Percentiles rank a stretch among this genome's conserved stretches.
phyloP scores from a whole-genome alignment of 2,888 invertebrate species.

The Phoenoteleia sp. region DNA sequence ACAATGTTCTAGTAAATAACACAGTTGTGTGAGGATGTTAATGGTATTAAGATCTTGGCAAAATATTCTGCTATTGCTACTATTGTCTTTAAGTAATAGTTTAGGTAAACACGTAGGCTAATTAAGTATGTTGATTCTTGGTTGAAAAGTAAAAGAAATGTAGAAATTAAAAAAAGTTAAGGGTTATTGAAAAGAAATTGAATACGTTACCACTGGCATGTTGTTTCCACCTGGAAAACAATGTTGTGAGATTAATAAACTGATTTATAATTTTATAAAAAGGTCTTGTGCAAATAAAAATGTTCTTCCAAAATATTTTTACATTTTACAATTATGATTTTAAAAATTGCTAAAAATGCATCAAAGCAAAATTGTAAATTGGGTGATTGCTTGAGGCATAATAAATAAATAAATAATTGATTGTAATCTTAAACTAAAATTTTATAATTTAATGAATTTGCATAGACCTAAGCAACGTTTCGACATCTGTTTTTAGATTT shows the following conservation, averaged over 20 bases:
- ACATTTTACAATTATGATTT: too few relatives aligned
- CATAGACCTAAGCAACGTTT: too few relatives aligned
- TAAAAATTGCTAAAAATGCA: too few relatives aligned
- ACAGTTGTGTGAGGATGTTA: conserved; percentile 4
- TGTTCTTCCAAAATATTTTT: too few relatives aligned
- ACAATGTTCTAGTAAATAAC: conserved; percentile 21
- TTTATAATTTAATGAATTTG: not conserved
- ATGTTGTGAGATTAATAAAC: too few relatives aligned
- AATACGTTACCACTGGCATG: conserved; percentile 86
- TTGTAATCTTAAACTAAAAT: not conserved
- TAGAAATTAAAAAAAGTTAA: conserved; percentile 24
- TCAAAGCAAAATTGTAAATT: too few relatives aligned
- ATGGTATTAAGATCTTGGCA: not conserved
- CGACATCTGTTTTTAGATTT: too few relatives aligned
- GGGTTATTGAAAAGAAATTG: conserved; percentile 65
- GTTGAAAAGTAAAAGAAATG: conserved; percentile 1
- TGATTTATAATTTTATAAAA: too few relatives aligned
- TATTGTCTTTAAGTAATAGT: not conserved
- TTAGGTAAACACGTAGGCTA: not conserved
- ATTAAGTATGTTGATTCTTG: not conserved
- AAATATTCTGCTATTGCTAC: too few relatives aligned
- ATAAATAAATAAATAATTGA: conserved; percentile 7
- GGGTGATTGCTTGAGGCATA: too few relatives aligned
- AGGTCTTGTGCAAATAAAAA: too few relatives aligned
- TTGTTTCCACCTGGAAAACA: conserved; percentile 84